Base-by-base conservation (phyloP, 2,888 invertebrate genomes). In the Allophyes oxyacanthae region DNA sequence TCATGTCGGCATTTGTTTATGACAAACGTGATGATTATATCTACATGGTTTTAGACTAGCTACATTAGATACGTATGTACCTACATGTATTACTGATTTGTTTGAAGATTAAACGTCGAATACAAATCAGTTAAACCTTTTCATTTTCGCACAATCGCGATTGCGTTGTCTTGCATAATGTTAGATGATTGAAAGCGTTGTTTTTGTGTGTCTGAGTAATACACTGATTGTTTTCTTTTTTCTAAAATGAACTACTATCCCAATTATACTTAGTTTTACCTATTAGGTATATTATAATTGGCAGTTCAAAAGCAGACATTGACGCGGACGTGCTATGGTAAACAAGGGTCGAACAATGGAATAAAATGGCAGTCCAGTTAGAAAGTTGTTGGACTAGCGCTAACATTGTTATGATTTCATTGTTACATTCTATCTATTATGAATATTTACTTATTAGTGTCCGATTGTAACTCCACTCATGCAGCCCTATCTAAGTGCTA, bases 341-440 rank as follows among this genome's bases (percentile, higher is more conserved):
- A 73, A 70, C 37, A 55, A 74, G 32, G 25, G 37, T 15, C 32
- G 70, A 58, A 74, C 71, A 72, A 61, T 74, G 55, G 58, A 42
- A 61, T 55, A 53, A 50, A 66, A 71, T 58, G 45, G 50, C 56
- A 51, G 28, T 25, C 36, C 28, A 48, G 42, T 26, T 70, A 61
- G 75, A 71, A 71, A 72, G 66, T 71, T 53, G 67, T 67, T 36
- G 26, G 34, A 43, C 45, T 13, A 54, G 48, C 14, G 38, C 26
- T 41, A 33, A 64, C 40, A 58, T 58, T 65, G 61, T 65, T 70
- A 61, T 61, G 44, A 65, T 61, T 70, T 58, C 61, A 70, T 74
- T 65, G 55, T 64, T 51, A 52, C 43, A 52, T 41, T 58, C 34
- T 70, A 28, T 28, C 43, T 64, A 30, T 62, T 38, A 38, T 68